Base-by-base conservation (phyloP, 2,113 vertebrate genomes). In the Limanda limanda region DNA sequence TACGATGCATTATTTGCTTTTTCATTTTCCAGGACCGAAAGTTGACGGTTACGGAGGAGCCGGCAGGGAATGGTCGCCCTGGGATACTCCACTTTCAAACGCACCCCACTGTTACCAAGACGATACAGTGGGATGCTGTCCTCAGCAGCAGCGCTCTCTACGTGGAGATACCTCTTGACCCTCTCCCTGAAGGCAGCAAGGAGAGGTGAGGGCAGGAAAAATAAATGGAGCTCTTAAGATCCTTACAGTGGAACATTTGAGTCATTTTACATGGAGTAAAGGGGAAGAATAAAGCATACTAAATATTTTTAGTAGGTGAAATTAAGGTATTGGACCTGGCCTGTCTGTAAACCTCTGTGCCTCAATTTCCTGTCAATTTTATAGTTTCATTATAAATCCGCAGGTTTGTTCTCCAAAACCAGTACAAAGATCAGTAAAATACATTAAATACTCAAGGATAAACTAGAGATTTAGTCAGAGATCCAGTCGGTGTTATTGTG, bases 111-210 rank as follows among this genome's bases (percentile, higher is more conserved):
- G 80, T 88, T n/a, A 90, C 87, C 74, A 93, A 89, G 78, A 80
- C 84, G 1, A 88, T 95, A 64, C 88, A 94, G 72, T 95, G 94
- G 94, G 93, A 95, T 54, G 95, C 95, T 65, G 94, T 94, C 61
- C 79, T 95, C 0, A 90, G 87, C 55, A 92, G 84, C 63, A 90
- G 87, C 9, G 91, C 89, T 14, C 94, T 95, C 67, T 95, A 93
- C 0, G 89, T 95, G 86, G 94, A 95, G 89, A 92, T 95, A 78
- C 93, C 95, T 67, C 77, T 75, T 18, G 94, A 93, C 62, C 83
- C 92, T 3, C 92, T 95, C 71, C 94, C 94, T 24, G 94, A 95
- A 81, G 95, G 94, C 92, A 95, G 94, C 88, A 95, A 95, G 76
- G 95, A 95, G 86, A 95, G 95, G 95, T 95, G 62, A 91, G 91